Conservation (phyloP, 2,888 invertebrate genomes). For the Ypsolopha sequella region DNA sequence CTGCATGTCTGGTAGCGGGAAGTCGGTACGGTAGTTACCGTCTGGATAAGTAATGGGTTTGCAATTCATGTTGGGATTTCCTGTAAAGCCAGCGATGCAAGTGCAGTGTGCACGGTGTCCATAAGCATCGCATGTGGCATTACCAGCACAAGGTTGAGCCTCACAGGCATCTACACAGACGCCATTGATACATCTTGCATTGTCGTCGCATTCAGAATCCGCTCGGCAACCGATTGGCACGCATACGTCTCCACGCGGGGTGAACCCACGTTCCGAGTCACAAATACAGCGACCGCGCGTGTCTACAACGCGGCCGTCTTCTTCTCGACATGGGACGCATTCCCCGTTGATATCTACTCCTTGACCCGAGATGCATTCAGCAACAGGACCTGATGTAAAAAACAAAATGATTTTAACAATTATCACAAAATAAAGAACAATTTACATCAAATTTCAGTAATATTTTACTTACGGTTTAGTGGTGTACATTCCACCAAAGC, state of each 20-base stretch:
- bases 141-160: constrained; percentile 78
- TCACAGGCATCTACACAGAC: constrained; percentile 86
- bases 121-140: constrained; percentile 82
- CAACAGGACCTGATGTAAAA: constrained; percentile 45
- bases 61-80: constrained; percentile 82
- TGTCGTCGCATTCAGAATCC: constrained; percentile 82
- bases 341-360: constrained; percentile 83
- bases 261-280: constrained; percentile 82
- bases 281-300: constrained; percentile 86
- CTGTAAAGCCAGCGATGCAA: constrained; percentile 81
- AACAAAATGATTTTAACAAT: neutral
- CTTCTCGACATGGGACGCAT: constrained; percentile 79
- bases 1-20: constrained; percentile 87
- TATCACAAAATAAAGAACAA: neutral
- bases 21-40: constrained; percentile 77
- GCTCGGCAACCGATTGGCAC: constrained; percentile 79
- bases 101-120: constrained; percentile 83
- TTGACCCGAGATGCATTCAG: constrained; percentile 82
- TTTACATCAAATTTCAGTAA: neutral
- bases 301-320: constrained; percentile 81
- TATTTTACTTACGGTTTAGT: constrained; percentile 75
- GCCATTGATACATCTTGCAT: constrained; percentile 81
- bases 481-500: constrained; percentile 81
- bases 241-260: constrained; percentile 83
- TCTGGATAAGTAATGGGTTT: constrained; percentile 53